phyloP scores from a whole-genome alignment of 2,888 invertebrate genomes.

The Pterostichus niger region DNA sequence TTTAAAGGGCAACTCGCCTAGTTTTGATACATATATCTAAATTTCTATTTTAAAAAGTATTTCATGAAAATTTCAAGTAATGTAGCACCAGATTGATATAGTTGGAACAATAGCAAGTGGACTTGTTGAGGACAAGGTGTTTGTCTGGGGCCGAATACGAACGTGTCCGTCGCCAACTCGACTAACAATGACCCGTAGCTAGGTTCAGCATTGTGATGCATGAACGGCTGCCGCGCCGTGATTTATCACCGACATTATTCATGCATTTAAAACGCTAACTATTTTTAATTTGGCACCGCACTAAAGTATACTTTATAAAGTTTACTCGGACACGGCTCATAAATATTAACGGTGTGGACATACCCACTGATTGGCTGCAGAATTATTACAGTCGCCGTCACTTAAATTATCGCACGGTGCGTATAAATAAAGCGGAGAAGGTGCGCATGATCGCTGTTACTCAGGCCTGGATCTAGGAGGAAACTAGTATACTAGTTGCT shows the following conservation, averaged over 20 bases:
- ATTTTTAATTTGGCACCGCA: constrained; percentile 67
- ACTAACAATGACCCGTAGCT: constrained; percentile 50
- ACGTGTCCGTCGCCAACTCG: constrained; percentile 16
- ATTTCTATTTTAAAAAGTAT: too few relatives aligned
- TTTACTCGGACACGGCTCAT: constrained; percentile 67
- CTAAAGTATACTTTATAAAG: constrained; percentile 66
- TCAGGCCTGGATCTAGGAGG: constrained; percentile 6
- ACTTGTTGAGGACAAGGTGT: background rate
- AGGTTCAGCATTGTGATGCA: constrained; percentile 63
- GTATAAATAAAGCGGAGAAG: constrained; percentile 63
- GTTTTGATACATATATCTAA: too few relatives aligned
- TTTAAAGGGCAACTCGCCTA: too few relatives aligned
- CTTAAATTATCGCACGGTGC: constrained; percentile 65
- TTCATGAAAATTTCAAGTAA: too few relatives aligned
- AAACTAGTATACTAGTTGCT: background rate
- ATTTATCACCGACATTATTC: constrained; percentile 66
- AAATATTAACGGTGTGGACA: constrained; percentile 67
- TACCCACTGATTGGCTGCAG: constrained; percentile 67
- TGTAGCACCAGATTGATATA: too few relatives aligned
- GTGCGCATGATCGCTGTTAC: constrained; percentile 17
- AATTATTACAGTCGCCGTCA: constrained; percentile 67
- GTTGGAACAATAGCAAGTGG: background rate
- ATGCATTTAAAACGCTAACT: constrained; percentile 67
- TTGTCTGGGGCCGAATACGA: too few relatives aligned
- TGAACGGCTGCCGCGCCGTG: constrained; percentile 62